phyloP scores from a whole-genome alignment of 2,888 invertebrate genomes.

The Lasioglossum marginatum region DNA sequence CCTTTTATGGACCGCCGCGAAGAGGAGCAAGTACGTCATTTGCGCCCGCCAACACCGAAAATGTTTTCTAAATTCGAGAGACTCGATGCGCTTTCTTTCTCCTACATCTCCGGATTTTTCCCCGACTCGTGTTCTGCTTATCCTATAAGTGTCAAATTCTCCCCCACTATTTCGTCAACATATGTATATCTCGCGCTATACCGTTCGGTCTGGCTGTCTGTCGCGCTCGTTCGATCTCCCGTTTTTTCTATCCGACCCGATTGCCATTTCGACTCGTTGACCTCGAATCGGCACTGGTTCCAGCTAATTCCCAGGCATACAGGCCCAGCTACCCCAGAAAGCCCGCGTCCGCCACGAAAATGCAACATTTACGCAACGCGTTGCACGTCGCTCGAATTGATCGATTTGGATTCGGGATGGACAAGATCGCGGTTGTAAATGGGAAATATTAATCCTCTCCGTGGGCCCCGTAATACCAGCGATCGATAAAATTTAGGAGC shows the following conservation, averaged over 20 bases:
- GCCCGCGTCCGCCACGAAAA: background rate
- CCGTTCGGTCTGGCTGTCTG: background rate
- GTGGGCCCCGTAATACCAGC: background rate
- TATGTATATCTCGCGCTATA: background rate
- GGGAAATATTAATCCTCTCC: background rate
- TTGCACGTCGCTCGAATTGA: background rate
- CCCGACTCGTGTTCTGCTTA: background rate
- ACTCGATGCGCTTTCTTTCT: background rate
- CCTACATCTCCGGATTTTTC: background rate
- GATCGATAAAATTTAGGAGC: background rate
- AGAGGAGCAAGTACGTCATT: slow-evolving; percentile 2
- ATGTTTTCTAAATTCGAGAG: slow-evolving; percentile 1
- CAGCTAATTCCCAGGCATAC: slow-evolving; percentile 25
- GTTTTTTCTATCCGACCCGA: background rate
- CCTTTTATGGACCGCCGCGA: slow-evolving; percentile 28
- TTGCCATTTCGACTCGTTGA: slow-evolving; percentile 10
- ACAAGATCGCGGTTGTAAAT: background rate
- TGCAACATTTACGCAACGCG: slow-evolving; percentile 18
- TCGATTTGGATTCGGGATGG: background rate
- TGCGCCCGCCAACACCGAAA: background rate
- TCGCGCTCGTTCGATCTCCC: background rate
- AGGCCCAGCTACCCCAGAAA: background rate
- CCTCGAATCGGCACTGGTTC: slow-evolving; percentile 20
- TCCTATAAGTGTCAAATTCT: background rate
- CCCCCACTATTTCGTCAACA: background rate